Evolutionary conservation across 2,888 invertebrate species (phyloP), one percentile per base, ranked within the genome.

Genomic region (Cataglyphis rosenhaueri): DNA sequence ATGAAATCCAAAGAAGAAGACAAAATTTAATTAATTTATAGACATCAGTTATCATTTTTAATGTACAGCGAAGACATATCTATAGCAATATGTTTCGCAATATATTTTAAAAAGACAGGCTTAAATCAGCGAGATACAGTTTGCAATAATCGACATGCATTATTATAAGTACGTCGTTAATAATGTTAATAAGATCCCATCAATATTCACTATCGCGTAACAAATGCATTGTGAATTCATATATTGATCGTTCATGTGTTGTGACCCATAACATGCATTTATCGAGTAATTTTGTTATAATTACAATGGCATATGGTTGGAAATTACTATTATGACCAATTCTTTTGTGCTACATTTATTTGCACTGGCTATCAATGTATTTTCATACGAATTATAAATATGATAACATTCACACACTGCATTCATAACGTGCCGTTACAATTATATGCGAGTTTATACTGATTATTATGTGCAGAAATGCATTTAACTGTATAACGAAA

Each of bases 271-370:
- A 78, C 71, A 79, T 18, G 35, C 44, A 21, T 78, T 78, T 44
- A 78, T 18, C 12, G 59, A 25, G 8, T 79, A 71, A 79, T 79
- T 71, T 71, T 48, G 71, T 79, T 79, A 79, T 71, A 68, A 79
- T 79, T 79, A 79, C 35, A 79, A 71, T 71, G 44, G 25, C 18
- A 25, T 44, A 32, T 70, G 25, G 35, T n/a, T 44, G 44, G n/a
- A 71, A 71, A 78, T 70, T 44, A 59, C 35, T 71, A 59, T 79
- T 79, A 71, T 41, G 35, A 44, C 44, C 71, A 79, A 59, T 79
- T 79, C 78, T 79, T 79, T 44, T 59, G 21, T 71, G 25, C 38
- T 21, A 35, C 44, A 59, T 25, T 79, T 79, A 71, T 79, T 71
- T 59, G 12, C 78, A 21, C 32, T 38, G 38, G 55, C 57, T 44